These are phyloP conservation scores for Motacilla tschutschensis DNA, from an alignment of 2,113 vertebrate genomes.

Conservation along the genomic window DNA sequence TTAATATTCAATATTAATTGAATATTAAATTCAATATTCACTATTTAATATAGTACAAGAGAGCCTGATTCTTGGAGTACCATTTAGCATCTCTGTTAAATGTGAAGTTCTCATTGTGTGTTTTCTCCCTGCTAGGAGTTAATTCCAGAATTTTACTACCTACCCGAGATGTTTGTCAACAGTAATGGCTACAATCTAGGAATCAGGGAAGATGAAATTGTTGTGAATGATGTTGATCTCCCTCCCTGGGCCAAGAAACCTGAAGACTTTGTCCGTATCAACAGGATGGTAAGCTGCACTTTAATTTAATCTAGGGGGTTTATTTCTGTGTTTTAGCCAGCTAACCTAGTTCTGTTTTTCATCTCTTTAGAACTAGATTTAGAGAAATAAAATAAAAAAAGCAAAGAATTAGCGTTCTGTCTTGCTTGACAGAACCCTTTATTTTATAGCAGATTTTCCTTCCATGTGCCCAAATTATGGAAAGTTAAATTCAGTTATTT, in stretches of 20 bases:
- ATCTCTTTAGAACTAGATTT: neutral
- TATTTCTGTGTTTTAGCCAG: neutral
- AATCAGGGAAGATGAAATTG: slow-evolving; percentile 84
- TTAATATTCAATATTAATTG: neutral
- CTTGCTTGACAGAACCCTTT: neutral
- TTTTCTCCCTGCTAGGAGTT: slow-evolving; percentile 80
- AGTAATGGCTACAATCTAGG: slow-evolving; percentile 91
- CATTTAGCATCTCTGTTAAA: neutral
- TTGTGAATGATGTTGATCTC: slow-evolving; percentile 90
- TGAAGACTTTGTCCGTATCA: slow-evolving; percentile 94
- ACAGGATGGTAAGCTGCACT: slow-evolving; percentile 88
- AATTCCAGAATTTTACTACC: slow-evolving; percentile 97
- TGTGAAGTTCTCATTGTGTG: neutral
- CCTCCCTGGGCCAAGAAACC: slow-evolving; percentile 95
- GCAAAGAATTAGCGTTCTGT: neutral
- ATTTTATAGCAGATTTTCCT: slow-evolving; percentile 1
- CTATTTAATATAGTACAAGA: neutral
- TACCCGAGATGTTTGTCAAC: slow-evolving; percentile 98
- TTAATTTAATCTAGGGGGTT: neutral
- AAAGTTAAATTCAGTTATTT: slow-evolving; percentile 7
- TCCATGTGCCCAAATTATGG: neutral
- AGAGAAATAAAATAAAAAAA: neutral
- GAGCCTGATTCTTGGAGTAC: neutral
- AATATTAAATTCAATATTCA: no score
- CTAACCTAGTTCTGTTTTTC: neutral